These are phyloP conservation scores for Atractosteus spatula DNA, from an alignment of 2,113 vertebrate genomes.

Conservation along the genomic window DNA sequence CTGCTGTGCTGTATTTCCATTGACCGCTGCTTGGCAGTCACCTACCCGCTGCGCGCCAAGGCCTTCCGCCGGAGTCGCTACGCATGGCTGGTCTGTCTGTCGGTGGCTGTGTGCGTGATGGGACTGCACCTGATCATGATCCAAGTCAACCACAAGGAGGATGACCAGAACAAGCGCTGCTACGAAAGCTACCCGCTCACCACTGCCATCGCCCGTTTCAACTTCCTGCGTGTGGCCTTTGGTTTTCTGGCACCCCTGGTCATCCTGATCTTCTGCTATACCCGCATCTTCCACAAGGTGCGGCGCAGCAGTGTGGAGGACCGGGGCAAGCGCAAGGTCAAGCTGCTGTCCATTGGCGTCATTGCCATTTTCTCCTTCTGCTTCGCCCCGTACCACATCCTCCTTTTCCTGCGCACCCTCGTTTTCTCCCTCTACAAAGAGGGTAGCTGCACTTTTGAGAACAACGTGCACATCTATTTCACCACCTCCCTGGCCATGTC, in stretches of 20 bases:
- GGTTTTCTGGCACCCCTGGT: slow-evolving; percentile 64
- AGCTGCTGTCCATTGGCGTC: slow-evolving; percentile 61
- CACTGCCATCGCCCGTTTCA: slow-evolving; percentile 41
- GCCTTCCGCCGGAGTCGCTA: slow-evolving; percentile 41
- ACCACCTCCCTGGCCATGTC: slow-evolving; percentile 58
- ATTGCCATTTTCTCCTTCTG: slow-evolving; percentile 69
- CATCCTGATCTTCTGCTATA: slow-evolving; percentile 60
- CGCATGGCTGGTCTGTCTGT: slow-evolving; percentile 49
- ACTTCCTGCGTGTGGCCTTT: slow-evolving; percentile 52
- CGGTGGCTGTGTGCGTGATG: slow-evolving; percentile 38
- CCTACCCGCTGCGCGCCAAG: slow-evolving; percentile 55
- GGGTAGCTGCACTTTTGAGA: slow-evolving; percentile 58
- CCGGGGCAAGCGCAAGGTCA: slow-evolving; percentile 62
- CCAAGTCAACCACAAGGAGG: slow-evolving; percentile 41
- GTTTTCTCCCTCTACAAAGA: slow-evolving; percentile 8
- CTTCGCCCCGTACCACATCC: slow-evolving; percentile 70
- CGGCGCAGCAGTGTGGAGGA: slow-evolving; percentile 52
- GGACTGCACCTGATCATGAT: slow-evolving; percentile 52
- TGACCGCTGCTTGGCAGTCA: slow-evolving; percentile 68
- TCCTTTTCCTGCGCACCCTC: slow-evolving; percentile 58
- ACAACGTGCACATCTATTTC: slow-evolving; percentile 52
- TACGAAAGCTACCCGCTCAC: slow-evolving; percentile 68
- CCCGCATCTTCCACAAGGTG: slow-evolving; percentile 58
- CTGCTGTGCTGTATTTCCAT: slow-evolving; percentile 73
- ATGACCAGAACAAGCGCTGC: slow-evolving; percentile 38